phyloP scores from a whole-genome alignment of 2,797 vertebrate genomes.

The Threskiornis aethiopicus region DNA sequence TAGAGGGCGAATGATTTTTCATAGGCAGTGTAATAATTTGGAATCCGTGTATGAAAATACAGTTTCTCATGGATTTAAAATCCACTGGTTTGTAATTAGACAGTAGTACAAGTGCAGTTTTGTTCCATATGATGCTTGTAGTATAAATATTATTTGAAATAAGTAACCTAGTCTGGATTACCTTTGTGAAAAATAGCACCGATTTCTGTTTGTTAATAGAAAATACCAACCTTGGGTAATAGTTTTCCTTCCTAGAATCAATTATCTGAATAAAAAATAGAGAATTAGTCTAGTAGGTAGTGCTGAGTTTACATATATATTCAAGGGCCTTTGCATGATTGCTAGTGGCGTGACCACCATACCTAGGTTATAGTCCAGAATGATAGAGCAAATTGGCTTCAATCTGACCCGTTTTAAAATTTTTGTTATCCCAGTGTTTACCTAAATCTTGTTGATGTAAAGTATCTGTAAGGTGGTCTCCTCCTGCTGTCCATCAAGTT shows the following conservation, averaged over 20 bases:
- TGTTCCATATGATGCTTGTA: not conserved
- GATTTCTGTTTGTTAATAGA: not conserved
- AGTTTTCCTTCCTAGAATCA: not conserved
- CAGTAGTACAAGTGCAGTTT: not conserved
- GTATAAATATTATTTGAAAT: not conserved
- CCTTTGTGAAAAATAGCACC: not conserved
- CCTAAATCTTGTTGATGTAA: not conserved
- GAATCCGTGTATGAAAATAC: not conserved
- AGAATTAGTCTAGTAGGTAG: not conserved
- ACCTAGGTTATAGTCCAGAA: not conserved
- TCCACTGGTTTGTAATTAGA: not conserved
- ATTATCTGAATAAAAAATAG: not conserved
- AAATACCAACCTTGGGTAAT: not conserved
- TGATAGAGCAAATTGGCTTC: not conserved
- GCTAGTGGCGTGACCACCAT: not conserved
- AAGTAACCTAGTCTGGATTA: not conserved
- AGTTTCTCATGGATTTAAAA: not conserved
- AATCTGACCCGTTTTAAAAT: not conserved
- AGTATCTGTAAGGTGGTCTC: not conserved
- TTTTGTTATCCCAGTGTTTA: not conserved
- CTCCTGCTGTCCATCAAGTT: not conserved
- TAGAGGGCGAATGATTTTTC: not conserved
- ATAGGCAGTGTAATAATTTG: not conserved
- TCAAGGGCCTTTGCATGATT: not conserved
- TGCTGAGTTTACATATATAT: not conserved